A percentile compares a stretch with the other conserved stretches of the same genome.
Conservation (phyloP, 2,113 vertebrate species). For the Corapipo altera region DNA sequence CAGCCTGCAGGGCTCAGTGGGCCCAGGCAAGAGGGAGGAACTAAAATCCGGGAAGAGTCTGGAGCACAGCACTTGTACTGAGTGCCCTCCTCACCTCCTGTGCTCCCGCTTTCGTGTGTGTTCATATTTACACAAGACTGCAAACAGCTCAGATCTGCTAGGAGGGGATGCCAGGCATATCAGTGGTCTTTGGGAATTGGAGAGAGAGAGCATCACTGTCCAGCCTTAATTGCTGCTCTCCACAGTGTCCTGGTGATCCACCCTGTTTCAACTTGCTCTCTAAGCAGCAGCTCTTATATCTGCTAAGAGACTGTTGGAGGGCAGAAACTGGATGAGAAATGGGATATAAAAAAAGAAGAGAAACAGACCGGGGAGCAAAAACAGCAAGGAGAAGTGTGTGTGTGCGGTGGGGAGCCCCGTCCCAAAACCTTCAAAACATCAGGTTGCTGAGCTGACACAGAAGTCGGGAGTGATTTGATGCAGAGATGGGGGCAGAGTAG, state of each 20-base stretch:
- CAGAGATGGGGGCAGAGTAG: background rate
- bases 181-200: background rate
- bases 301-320: background rate
- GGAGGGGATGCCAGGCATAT: rapidly evolving
- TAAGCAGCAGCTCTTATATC: rapidly evolving
- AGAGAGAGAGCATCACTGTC: background rate
- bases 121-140: rapidly evolving
- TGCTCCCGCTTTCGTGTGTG: rapidly evolving
- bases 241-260: background rate
- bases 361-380: background rate
- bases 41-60: background rate
- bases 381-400: rapidly evolving
- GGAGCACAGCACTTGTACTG: rapidly evolving
- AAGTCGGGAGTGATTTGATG: background rate
- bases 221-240: background rate
- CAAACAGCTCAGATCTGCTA: background rate
- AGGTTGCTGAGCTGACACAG: rapidly evolving
- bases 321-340: background rate
- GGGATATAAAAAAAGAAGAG: background rate
- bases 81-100: too few species aligned
- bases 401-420: rapidly evolving
- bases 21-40: background rate
- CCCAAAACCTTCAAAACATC: background rate
- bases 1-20: background rate
- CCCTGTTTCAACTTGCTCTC: rapidly evolving